phyloP scores from a whole-genome alignment of 2,797 vertebrate species.

The Cygnus olor region DNA sequence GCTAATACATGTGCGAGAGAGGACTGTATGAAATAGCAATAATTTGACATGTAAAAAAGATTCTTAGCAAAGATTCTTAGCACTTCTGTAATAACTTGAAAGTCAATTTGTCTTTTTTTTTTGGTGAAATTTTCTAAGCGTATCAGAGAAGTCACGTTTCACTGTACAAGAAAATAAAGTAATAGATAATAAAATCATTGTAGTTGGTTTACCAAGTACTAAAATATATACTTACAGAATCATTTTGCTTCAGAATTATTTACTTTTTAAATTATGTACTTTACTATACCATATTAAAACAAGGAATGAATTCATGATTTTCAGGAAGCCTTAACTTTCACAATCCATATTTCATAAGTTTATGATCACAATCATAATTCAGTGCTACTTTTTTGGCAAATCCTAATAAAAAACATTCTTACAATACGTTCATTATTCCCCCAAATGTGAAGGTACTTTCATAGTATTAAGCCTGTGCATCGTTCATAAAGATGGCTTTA shows the following conservation, averaged over 20 bases:
- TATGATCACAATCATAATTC: neutral
- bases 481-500: neutral
- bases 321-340: neutral
- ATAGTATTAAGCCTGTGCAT: neutral
- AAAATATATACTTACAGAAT: neutral
- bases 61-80: neutral
- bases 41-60: neutral
- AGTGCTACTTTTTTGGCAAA: neutral
- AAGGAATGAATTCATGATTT: neutral
- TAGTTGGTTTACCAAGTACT: neutral
- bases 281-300: neutral
- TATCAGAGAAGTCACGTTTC: neutral
- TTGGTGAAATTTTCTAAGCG: neutral
- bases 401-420: neutral
- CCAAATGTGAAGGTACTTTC: neutral
- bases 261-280: neutral
- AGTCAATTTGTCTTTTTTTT: neutral
- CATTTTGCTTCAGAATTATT: neutral
- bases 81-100: neutral
- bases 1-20: neutral
- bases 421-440: neutral
- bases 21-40: neutral
- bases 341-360: neutral
- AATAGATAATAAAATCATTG: neutral
- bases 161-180: neutral